phyloP scores from a whole-genome alignment of 2,888 invertebrate species.

The Cordilura impudica region DNA sequence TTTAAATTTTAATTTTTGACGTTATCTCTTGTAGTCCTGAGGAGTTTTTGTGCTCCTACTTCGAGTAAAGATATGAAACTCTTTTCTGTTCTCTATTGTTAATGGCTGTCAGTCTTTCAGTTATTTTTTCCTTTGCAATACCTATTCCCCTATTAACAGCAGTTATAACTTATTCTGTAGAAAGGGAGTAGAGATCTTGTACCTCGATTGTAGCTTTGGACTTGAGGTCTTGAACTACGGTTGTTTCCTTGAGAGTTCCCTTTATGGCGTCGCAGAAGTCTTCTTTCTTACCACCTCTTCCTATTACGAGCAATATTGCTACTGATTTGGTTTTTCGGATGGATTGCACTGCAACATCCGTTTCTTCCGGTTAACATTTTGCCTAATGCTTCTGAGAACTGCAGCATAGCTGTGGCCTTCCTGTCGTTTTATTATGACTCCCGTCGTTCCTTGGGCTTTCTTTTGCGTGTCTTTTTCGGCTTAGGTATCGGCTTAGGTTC shows the following conservation, averaged over 20 bases:
- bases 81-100: too few species aligned
- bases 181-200: neutral
- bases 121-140: too few species aligned
- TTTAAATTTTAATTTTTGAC: too few species aligned
- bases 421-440: neutral
- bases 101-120: too few species aligned
- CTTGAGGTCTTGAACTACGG: neutral
- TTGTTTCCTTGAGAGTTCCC: neutral
- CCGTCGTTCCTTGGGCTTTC: neutral
- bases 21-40: too few species aligned
- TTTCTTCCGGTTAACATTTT: constrained; percentile 10
- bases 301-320: neutral
- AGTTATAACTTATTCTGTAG: neutral
- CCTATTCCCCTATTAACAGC: too few species aligned
- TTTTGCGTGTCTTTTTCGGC: neutral
- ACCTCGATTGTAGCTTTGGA: neutral
- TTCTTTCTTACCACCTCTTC: neutral
- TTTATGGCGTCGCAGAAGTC: neutral
- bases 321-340: constrained; percentile 2
- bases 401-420: constrained; percentile 14
- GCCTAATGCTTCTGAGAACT: neutral
- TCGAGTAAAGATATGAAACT: too few species aligned
- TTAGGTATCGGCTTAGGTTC: too few species aligned
- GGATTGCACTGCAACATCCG: neutral
- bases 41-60: too few species aligned